Base-by-base conservation (phyloP, 2,888 invertebrate species). In the Timandra comae region DNA sequence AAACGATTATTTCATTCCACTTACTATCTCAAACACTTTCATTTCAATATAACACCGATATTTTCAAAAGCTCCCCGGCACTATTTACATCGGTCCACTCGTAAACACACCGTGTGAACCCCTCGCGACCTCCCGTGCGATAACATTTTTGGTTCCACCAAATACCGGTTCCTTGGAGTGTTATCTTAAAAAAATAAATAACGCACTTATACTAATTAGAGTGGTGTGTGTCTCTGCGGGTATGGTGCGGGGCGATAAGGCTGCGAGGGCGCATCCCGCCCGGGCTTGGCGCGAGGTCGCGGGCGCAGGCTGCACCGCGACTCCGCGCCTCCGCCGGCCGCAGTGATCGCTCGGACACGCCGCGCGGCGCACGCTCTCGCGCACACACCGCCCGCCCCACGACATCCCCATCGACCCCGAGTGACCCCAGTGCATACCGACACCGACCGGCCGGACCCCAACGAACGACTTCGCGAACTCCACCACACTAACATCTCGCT, bases 341-440 rank as follows among this genome's bases (percentile, higher is more conserved):
- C 68, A 77, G 77, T 76, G 69, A 68, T 70, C 80, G 75, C 78
- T 68, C 81, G 79, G 74, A 65, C 73, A 64, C 61, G 65, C 45
- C 53, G 52, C 59, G 71, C 63, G 63, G 52, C 58, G 56, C 65
- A 72, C 75, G 70, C 49, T 34, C 43, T 43, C 34, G 46, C 27
- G 47, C 59, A 24, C 11, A 10, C 11, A 10, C 11, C 8, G 6
- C 4, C 22, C 22, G 3, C n/a, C n/a, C 20, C 52, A 63, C 53
- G 56, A 53, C 60, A 54, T 59, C 61, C 56, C 52, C 49, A 57
- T 63, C 68, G 75, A 77, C 77, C 78, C 73, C 70, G 64, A 67
- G 77, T 76, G 77, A 79, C 78, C 78, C 70, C 69, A 69, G 74
- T 70, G 69, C 74, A 70, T 56, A 60, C 69, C 74, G 76, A 68